Evolutionary conservation across 92 coral and sea anemone genomes (phyloP).

Genomic region (Zoanthus gigantus): DNA sequence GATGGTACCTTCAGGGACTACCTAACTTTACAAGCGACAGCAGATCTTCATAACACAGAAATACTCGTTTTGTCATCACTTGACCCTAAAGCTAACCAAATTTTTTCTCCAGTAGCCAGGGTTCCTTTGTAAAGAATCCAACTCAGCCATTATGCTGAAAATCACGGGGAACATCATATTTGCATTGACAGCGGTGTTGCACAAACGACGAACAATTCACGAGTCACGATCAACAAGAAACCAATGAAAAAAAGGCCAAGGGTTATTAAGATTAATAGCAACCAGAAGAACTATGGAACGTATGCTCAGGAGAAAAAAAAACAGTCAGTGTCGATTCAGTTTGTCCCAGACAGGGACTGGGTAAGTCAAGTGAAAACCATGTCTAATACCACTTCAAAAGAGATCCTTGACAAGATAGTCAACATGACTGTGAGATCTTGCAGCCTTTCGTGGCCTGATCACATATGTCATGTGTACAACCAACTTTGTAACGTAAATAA

Average conservation of each 20-base stretch:
- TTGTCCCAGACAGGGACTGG: neutral
- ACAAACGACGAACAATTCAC: neutral
- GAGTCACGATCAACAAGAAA: neutral
- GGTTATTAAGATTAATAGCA: neutral
- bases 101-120: no score
- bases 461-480: slow-evolving; percentile 1
- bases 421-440: slow-evolving; percentile 41
- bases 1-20: slow-evolving; percentile 58
- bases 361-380: neutral
- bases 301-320: neutral
- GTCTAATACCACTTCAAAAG: slow-evolving; percentile 21
- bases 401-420: slow-evolving; percentile 45
- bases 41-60: slow-evolving; percentile 50
- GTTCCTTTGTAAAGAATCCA: slow-evolving; percentile 4
- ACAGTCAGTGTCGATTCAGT: neutral
- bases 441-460: slow-evolving; percentile 38
- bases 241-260: neutral
- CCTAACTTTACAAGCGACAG: slow-evolving; percentile 60
- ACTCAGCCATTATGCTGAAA: slow-evolving; percentile 16
- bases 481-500: neutral
- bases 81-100: slow-evolving; percentile 14
- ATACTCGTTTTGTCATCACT: slow-evolving; percentile 47
- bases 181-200: slow-evolving; percentile 41
- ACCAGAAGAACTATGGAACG: neutral
- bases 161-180: slow-evolving; percentile 51